A percentile compares a stretch with the other conserved stretches of the same genome.
phyloP scores from a whole-genome alignment of 2,797 vertebrate genomes.

The Enteromius treurensis region DNA sequence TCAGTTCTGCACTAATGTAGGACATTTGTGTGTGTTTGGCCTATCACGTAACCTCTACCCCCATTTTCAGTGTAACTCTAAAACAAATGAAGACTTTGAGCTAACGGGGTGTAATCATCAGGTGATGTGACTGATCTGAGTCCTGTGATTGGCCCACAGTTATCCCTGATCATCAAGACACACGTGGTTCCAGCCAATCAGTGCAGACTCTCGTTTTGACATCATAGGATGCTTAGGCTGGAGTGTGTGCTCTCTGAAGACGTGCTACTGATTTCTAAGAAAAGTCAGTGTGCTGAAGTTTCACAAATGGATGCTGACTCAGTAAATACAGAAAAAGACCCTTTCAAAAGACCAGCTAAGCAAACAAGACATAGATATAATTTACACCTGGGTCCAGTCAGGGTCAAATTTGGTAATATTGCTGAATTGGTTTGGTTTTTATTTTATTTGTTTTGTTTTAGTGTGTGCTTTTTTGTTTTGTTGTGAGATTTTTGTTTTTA shows the following conservation, averaged over 20 bases:
- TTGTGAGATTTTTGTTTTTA: not conserved
- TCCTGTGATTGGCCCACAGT: conserved; percentile 43
- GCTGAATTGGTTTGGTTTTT: not conserved
- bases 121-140: conserved; percentile 45
- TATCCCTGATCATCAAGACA: conserved; percentile 26
- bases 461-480: not conserved
- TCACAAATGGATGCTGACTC: not conserved
- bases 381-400: not conserved
- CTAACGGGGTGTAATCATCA: conserved; percentile 1
- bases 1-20: not conserved
- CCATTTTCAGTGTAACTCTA: conserved; percentile 1
- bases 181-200: conserved; percentile 35
- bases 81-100: conserved; percentile 35
- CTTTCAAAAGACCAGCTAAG: not conserved
- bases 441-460: not conserved
- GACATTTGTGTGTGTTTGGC: not conserved
- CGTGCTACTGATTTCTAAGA: not conserved
- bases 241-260: not conserved
- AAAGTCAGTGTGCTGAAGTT: conserved; percentile 9
- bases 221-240: not conserved
- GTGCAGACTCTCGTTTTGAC: not conserved
- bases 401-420: not conserved
- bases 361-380: not conserved
- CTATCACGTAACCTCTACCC: conserved; percentile 5
- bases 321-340: not conserved